Evolutionary conservation across 2,113 vertebrate genomes (phyloP), one percentile per base, ranked within the genome.

Genomic region (Neodontobutis hainanensis): DNA sequence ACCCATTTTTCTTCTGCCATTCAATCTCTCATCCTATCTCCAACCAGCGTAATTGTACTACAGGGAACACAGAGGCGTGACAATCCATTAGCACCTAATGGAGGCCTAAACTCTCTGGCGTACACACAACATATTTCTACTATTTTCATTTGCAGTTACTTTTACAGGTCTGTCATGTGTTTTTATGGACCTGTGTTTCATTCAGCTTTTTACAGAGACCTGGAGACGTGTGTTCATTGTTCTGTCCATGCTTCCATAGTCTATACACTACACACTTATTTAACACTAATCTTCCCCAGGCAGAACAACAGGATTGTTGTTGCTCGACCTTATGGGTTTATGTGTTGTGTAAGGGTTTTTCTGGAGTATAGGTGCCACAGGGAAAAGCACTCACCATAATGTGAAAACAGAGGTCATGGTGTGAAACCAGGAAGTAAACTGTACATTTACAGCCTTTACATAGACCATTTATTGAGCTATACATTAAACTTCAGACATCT

Each of bases 241-340:
- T 47, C 12, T 58, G 43, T 9, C 49, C 10, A 5, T n/a, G n/a
- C n/a, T n/a, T n/a, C 49, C 32, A 1, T 38, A 38, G 5, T 51
- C 14, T 14, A 47, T 47, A 48, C 46, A 38, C 15, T 15, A n/a
- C 46, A 32, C 55, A 27, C 12, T 78, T 57, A 44, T 35, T 44
- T 56, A 16, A 57, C 65, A 62, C 60, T 73, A 56, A 78, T 70
- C 43, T 46, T 75, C 78, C 80, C 81, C 0, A 2, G 11, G 6
- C 12, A 45, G 58, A 72, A 87, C 77, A 87, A 85, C 70, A 49
- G 63, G 32, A 7, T 68, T 34, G 61, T 77, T 84, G 68, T 84
- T 59, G 48, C n/a, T 34, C 27, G 27, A 69, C n/a, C 15, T 58
- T 70, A 58, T 27, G 35, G 61, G 7, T 61, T 75, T 61, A 47